Conservation (phyloP, 2,113 vertebrate species). For the Ailuropoda melanoleuca region DNA sequence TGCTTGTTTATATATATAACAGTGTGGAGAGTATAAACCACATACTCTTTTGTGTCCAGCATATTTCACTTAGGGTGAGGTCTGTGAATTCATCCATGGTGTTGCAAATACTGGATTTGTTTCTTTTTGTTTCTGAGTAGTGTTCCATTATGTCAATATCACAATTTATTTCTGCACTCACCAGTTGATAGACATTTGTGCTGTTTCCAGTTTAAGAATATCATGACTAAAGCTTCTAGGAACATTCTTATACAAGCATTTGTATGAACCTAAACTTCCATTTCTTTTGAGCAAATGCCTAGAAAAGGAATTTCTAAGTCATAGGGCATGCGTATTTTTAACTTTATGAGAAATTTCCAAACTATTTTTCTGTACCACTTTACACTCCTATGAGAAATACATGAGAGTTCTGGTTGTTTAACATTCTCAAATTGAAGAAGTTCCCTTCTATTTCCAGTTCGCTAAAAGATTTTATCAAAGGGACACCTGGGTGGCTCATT, state of each 20-base stretch:
- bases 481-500: too few species aligned
- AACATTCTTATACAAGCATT: slow-evolving; percentile 21
- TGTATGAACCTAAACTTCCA: background rate
- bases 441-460: background rate
- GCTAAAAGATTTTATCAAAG: background rate
- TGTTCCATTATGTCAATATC: background rate
- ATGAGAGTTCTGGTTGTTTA: background rate
- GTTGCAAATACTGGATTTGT: background rate
- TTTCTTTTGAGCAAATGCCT: slow-evolving; percentile 32
- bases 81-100: background rate
- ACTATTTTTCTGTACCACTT: background rate
- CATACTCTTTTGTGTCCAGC: background rate
- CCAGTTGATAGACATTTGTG: background rate
- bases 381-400: background rate
- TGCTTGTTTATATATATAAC: background rate
- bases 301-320: background rate
- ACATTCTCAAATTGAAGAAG: background rate
- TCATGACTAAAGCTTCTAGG: background rate
- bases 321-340: background rate
- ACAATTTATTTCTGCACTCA: background rate
- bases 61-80: background rate
- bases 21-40: background rate
- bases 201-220: background rate
- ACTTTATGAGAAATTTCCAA: slow-evolving; percentile 7
- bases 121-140: background rate